Evolutionary conservation across 2,888 invertebrate genomes (phyloP).

Genomic region (Unio pictorum): DNA sequence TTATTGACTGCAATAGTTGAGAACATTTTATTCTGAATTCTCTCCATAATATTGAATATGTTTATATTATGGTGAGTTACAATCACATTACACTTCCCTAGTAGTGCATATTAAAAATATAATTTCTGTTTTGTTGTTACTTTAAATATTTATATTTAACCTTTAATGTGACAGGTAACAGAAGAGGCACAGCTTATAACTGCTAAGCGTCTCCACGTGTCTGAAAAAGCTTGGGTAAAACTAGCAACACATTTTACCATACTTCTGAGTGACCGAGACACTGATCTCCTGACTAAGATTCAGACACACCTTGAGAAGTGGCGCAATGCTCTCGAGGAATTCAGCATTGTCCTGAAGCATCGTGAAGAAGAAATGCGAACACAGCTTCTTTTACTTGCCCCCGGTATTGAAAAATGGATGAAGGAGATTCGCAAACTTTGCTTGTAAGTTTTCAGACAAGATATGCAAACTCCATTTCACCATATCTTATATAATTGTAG

Average conservation of each 20-base stretch:
- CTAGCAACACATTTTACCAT: constrained; percentile 70
- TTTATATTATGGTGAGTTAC: too few species aligned
- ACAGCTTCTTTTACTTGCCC: constrained; percentile 44
- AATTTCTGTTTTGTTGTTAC: not conserved
- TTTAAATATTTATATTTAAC: not conserved
- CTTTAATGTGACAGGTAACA: constrained; percentile 56
- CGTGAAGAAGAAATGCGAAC: constrained; percentile 63
- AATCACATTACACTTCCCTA: too few species aligned
- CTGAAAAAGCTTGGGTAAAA: constrained; percentile 70
- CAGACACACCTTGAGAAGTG: constrained; percentile 58
- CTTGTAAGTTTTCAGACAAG: constrained; percentile 56
- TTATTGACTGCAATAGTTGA: too few species aligned
- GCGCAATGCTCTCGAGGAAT: constrained; percentile 66
- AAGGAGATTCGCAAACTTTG: constrained; percentile 56
- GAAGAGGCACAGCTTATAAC: constrained; percentile 67
- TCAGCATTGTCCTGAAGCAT: constrained; percentile 53
- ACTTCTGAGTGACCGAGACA: constrained; percentile 69
- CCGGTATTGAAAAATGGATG: constrained; percentile 54
- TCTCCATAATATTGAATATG: too few species aligned
- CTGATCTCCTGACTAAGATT: constrained; percentile 61
- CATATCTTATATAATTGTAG: too few species aligned
- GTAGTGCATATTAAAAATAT: not conserved
- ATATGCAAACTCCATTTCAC: too few species aligned
- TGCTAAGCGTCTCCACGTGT: constrained; percentile 67
- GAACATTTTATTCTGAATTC: too few species aligned